A percentile compares a stretch with the other conserved stretches of the same genome.
Evolutionary conservation across 2,113 vertebrate genomes (phyloP).

Genomic region (Corvus cornix): DNA sequence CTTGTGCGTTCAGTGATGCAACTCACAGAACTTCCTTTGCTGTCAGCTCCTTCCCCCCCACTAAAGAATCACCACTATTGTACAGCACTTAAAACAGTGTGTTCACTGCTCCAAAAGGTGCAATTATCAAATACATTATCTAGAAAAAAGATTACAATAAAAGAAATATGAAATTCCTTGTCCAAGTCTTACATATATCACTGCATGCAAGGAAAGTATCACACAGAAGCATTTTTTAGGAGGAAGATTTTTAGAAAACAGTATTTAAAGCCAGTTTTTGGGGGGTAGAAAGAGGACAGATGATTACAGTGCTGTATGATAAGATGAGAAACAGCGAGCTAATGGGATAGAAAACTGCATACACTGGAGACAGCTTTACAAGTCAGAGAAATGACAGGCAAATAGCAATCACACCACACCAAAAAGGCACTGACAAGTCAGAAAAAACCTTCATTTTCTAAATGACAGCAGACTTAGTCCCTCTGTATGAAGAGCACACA

Average conservation of each 20-base stretch:
- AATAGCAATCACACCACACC: not conserved
- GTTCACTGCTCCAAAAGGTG: not conserved
- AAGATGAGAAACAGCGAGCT: not conserved
- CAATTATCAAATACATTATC: not conserved
- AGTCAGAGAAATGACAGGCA: not conserved
- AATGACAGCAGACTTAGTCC: not conserved
- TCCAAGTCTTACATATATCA: not conserved
- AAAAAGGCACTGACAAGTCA: not conserved
- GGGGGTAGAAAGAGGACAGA: not conserved
- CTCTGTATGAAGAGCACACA: not conserved
- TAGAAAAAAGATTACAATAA: not conserved
- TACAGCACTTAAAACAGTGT: not conserved
- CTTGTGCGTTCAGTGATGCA: not conserved
- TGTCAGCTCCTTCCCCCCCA: not conserved
- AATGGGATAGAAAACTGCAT: not conserved
- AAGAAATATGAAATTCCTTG: not conserved
- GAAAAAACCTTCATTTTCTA: not conserved
- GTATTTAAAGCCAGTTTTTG: not conserved
- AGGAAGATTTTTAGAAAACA: not conserved
- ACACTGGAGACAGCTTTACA: not conserved
- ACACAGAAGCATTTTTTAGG: not conserved
- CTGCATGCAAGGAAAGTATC: not conserved
- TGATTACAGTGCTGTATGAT: not conserved
- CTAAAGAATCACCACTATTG: not conserved
- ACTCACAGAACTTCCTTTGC: not conserved